Conservation (phyloP, 2,888 invertebrate species). For the Campaea margaritaria region DNA sequence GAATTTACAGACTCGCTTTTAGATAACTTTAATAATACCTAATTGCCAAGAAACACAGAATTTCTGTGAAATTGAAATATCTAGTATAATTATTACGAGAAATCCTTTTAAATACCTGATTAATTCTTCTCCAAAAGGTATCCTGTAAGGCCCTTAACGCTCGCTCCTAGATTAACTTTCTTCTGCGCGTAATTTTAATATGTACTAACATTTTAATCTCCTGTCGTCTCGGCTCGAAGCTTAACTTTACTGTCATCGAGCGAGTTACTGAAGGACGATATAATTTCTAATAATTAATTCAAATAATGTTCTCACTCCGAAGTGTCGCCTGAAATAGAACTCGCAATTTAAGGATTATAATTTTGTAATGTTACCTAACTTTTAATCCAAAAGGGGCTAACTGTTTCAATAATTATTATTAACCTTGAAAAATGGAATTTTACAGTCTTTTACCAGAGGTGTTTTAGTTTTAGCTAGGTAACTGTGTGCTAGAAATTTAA, state of each 20-base stretch:
- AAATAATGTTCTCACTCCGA: slow-evolving; percentile 19
- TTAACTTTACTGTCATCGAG: slow-evolving; percentile 19
- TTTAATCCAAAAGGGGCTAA: slow-evolving; percentile 19
- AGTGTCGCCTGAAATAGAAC: slow-evolving; percentile 3
- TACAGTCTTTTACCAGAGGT: not conserved
- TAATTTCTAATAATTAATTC: slow-evolving; percentile 33
- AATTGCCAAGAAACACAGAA: too few relatives aligned
- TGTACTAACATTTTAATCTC: slow-evolving; percentile 22
- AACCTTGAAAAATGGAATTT: slow-evolving; percentile 11
- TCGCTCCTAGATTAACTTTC: too few relatives aligned
- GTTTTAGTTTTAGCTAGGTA: too few relatives aligned
- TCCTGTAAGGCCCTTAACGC: too few relatives aligned
- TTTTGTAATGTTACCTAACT: slow-evolving; percentile 13
- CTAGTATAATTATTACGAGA: too few relatives aligned
- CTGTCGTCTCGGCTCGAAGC: slow-evolving; percentile 14
- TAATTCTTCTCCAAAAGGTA: too few relatives aligned
- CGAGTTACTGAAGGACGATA: slow-evolving; percentile 26
- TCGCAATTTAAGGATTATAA: slow-evolving; percentile 16
- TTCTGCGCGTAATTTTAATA: slow-evolving; percentile 12
- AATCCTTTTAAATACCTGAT: too few relatives aligned
- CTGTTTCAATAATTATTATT: slow-evolving; percentile 25
- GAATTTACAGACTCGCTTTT: too few relatives aligned
- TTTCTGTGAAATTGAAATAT: too few relatives aligned
- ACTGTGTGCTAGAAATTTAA: too few relatives aligned
- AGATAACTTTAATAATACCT: too few relatives aligned